These are phyloP conservation scores for Myripristis murdjan DNA, from an alignment of 2,797 vertebrate species.

Conservation along the genomic window DNA sequence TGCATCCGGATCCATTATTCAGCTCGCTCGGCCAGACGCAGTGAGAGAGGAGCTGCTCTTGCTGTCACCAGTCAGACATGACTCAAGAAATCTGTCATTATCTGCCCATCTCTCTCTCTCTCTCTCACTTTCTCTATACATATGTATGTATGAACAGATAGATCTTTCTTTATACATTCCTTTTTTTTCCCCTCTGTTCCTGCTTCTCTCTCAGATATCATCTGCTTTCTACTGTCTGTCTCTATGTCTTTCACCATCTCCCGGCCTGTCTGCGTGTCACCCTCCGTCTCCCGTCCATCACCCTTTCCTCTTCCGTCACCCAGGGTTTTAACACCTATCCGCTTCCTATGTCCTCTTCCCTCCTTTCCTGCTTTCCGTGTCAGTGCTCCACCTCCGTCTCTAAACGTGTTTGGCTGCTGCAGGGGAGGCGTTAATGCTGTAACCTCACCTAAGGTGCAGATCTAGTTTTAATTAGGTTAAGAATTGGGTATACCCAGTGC, in stretches of 20 bases:
- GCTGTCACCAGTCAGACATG: constrained; percentile 60
- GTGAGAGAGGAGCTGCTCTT: constrained; percentile 50
- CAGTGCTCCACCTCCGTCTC: background rate
- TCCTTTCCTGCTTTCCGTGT: background rate
- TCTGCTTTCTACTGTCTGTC: constrained; percentile 22
- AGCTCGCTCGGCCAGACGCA: constrained; percentile 44
- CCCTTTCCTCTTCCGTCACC: background rate
- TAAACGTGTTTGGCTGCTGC: too few relatives aligned
- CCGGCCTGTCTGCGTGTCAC: constrained; percentile 8
- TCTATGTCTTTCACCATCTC: constrained; percentile 30
- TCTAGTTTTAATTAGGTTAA: background rate
- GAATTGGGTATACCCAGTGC: background rate
- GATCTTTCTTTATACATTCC: constrained; percentile 14
- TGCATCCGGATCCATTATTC: constrained; percentile 64
- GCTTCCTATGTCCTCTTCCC: background rate
- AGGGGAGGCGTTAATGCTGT: too few relatives aligned
- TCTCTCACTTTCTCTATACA: constrained; percentile 1
- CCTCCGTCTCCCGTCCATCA: background rate
- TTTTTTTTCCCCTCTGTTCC: background rate
- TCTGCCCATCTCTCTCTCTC: constrained; percentile 38
- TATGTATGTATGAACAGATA: too few relatives aligned
- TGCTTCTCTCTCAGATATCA: constrained; percentile 30
- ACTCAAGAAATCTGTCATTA: constrained; percentile 60
- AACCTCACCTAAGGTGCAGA: background rate
- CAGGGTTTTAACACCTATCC: background rate